Evolutionary conservation across 2,113 vertebrate species (phyloP), one percentile per base, ranked within the genome.

Genomic region (Rana temporaria): DNA sequence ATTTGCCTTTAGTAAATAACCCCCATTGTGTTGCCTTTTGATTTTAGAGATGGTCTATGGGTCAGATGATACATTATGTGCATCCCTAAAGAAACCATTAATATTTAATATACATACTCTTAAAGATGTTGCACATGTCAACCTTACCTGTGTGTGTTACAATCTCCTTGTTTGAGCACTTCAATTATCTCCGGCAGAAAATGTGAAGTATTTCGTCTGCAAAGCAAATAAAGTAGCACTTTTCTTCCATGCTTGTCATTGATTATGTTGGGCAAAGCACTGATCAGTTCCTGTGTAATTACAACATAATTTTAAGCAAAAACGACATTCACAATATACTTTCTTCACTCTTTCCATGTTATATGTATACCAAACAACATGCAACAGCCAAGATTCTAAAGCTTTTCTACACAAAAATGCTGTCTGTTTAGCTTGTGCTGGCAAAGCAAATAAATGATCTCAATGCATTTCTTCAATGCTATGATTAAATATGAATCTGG

Each of bases 241-340:
- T 99, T 99, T 85, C 94, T 97, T 20, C 98, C 98, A 0, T 97
- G 94, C 86, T 99, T 99, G 84, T 97, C 97, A 62, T 89, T 86
- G 85, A 98, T 87, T 81, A 99, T 91, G 69, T 90, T 90, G 0
- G 92, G 82, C 87, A 99, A 89, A 42, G 95, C 94, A 69, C 74
- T 80, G 85, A 94, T 83, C 84, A 99, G 92, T 92, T 99, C 97
- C 98, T 99, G 86, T 17, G 71, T 76, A 84, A 77, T 18, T 82
- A 0, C 16, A 74, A 86, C 0, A 84, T 4, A 55, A 55, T 56
- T 17, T 68, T 34, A 22, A 2, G 20, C 20, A n/a, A 63, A 63
- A 6, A 14, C 22, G 3, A 5, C 11, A 63, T 8, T 38, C 18
- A 15, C 17, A 8, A 34, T 16, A 34, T 67, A 8, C 30, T 20